Conservation (phyloP, 1,140 invertebrate genomes). For the Aplysia californica region DNA sequence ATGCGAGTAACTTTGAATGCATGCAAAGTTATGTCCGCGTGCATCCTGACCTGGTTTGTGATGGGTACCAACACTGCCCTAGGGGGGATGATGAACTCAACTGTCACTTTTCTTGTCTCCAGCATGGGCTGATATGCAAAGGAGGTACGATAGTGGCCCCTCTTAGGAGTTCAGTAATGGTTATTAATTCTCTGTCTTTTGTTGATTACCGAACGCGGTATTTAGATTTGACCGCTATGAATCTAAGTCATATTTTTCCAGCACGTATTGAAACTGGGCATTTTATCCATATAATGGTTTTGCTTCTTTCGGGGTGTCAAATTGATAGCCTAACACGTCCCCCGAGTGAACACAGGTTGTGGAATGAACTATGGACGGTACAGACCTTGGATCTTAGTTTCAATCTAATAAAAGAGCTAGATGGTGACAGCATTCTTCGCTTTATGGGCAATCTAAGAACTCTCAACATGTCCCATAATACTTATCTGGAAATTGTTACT, state of each 20-base stretch:
- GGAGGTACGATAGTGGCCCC: background rate
- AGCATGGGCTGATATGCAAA: background rate
- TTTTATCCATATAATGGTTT: constrained; percentile 1
- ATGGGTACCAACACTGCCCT: constrained; percentile 5
- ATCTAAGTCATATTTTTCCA: background rate
- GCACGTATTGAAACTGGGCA: background rate
- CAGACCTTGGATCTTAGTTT: background rate
- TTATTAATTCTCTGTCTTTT: background rate
- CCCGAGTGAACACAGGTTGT: background rate
- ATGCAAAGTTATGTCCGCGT: background rate
- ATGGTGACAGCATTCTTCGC: background rate
- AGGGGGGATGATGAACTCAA: constrained; percentile 6
- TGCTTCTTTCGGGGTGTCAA: background rate
- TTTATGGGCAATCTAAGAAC: constrained; percentile 11
- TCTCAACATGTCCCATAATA: background rate
- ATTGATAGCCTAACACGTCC: background rate
- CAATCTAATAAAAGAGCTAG: background rate
- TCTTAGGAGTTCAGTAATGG: background rate
- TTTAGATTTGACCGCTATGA: constrained; percentile 7
- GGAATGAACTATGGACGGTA: constrained; percentile 11
- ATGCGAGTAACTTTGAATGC: background rate
- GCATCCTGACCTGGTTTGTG: constrained; percentile 15
- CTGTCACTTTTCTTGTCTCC: background rate
- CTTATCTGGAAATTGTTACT: background rate
- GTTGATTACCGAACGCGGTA: background rate